phyloP scores from a whole-genome alignment of 2,888 invertebrate species.

The Cheilosia grossa region DNA sequence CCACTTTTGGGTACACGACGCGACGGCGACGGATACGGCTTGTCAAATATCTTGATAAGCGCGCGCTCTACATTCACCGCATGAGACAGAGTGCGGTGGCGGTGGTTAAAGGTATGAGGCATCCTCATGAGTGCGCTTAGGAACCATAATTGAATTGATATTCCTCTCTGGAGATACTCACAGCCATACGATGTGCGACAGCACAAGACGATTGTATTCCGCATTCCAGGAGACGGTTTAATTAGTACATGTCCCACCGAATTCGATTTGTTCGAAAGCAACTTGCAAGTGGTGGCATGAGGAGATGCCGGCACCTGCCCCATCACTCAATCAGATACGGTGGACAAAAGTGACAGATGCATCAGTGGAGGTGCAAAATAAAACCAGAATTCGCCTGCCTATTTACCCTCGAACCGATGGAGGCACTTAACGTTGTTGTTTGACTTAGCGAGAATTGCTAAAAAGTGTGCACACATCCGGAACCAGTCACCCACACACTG shows the following conservation, averaged over 20 bases:
- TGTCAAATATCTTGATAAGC: conserved; percentile 72
- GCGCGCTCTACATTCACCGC: conserved; percentile 44
- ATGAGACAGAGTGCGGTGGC: neutral
- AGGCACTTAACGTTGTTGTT: conserved; percentile 63
- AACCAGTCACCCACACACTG: conserved; percentile 57
- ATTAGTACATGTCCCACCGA: conserved; percentile 64
- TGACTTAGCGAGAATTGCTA: conserved; percentile 57
- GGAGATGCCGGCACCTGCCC: conserved; percentile 15
- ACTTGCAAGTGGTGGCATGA: conserved; percentile 7
- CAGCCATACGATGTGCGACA: neutral
- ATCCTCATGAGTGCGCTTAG: conserved; percentile 60
- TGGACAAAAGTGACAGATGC: conserved; percentile 54
- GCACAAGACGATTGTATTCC: conserved; percentile 43
- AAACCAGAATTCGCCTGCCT: conserved; percentile 27
- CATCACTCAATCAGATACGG: conserved; percentile 55
- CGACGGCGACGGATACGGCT: conserved; percentile 16
- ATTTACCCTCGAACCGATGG: conserved; percentile 57
- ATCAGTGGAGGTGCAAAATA: conserved; percentile 16
- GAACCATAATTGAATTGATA: conserved; percentile 68
- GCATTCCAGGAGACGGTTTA: conserved; percentile 63
- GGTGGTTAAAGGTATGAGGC: neutral
- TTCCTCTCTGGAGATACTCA: conserved; percentile 52
- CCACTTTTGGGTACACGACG: conserved; percentile 14
- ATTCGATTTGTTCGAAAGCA: conserved; percentile 65
- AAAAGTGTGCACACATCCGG: conserved; percentile 67